Evolutionary conservation across 2,113 vertebrate genomes (phyloP), one percentile per base, ranked within the genome.

Genomic region (Glaucidium brasilianum): DNA sequence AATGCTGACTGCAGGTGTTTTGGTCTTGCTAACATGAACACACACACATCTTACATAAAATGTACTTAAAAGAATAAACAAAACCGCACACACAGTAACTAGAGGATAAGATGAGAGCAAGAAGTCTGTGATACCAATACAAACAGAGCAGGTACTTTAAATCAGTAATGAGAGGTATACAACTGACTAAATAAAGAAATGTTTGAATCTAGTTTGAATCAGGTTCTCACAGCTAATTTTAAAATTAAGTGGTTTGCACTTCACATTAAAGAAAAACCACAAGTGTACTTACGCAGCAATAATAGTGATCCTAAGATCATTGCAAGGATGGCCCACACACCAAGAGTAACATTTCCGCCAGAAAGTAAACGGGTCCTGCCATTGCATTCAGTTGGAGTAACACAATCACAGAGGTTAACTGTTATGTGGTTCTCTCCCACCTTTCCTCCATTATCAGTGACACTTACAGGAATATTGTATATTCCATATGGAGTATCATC

Each of bases 251-350:
- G 9, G 4, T 67, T 64, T 62, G 16, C 10, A 88, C 13, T 89
- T 73, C 5, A 12, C 55, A 12, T 74, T 90, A 23, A 68, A 67
- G 85, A 56, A 49, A 49, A 60, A 63, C 16, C 6, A 26, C 21
- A 83, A 55, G 56, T 11, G 41, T 92, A 98, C 99, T 99, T 97
- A 99, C 99, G 27, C 43, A 99, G 96, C 77, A 99, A 41, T 23
- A 99, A 86, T 1, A 97, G 93, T 9, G 99, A 96, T n/a, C 98
- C 98, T 69, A 99, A 82, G 74, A 99, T 98, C 98, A 99, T 96
- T 14, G 99, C 93, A 81, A 99, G 98, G 90, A 99, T 97, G 53
- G 96, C 99, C 98, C 99, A 97, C 26, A 96, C 66, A 30, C 99
- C 99, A 21, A 99, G 98, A 32, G 97, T 91, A 18, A 97, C 62